A percentile compares a stretch with the other conserved stretches of the same genome.
phyloP scores from a whole-genome alignment of 2,797 vertebrate species.

The Macropus fuliginosus region DNA sequence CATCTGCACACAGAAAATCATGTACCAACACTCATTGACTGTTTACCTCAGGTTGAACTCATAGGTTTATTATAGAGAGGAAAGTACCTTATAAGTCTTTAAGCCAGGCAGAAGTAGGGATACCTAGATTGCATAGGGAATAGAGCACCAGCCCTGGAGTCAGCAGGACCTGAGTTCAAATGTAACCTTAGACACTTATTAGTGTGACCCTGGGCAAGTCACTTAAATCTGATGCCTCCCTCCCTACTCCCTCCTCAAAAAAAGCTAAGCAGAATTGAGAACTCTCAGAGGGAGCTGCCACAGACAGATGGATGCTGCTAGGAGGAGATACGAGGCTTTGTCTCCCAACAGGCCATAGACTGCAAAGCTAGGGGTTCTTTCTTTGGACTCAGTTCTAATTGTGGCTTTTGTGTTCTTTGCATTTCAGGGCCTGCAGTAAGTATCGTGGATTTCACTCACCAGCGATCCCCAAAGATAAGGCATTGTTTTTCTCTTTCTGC shows the following conservation, averaged over 20 bases:
- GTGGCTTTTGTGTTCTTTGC: slow-evolving; percentile 80
- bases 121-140: no score
- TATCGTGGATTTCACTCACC: slow-evolving; percentile 78
- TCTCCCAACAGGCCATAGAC: background rate
- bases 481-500: slow-evolving; percentile 69
- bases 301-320: background rate
- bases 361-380: background rate
- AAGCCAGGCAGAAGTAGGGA: background rate
- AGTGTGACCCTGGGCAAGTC: no score
- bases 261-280: background rate
- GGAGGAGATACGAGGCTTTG: background rate
- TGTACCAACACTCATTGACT: no score
- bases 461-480: slow-evolving; percentile 86
- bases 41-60: no score
- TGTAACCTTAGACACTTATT: no score
- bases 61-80: no score
- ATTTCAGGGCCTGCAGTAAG: slow-evolving; percentile 89
- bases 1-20: no score
- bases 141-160: no score
- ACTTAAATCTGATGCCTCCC: no score
- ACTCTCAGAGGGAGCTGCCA: background rate
- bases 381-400: background rate
- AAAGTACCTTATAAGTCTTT: background rate
- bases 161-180: no score
- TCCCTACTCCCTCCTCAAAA: no score